Base-by-base conservation (phyloP, 2,888 invertebrate genomes). In the Papilio elwesi region DNA sequence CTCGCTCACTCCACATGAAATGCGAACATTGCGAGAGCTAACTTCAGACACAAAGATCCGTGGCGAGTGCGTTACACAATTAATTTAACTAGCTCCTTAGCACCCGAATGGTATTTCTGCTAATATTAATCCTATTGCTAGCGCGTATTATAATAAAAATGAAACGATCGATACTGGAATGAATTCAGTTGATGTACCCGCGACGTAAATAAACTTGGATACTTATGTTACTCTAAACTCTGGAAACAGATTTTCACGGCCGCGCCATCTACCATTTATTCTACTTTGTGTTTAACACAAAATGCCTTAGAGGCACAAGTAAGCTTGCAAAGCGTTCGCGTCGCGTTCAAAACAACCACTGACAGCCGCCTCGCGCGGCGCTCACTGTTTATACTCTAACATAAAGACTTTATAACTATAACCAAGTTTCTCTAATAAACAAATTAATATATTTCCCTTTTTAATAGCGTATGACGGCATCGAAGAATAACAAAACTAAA, bases 251-350 rank as follows among this genome's bases (percentile, higher is more conserved):
- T 67, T 67, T n/a, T 36, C 13, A 13, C 26, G 49, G 47, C 16
- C 49, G 49, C 64, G n/a, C 49, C 49, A 64, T 13, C 63, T 55
- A 38, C 10, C 47, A 11, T 57, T 26, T 49, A 51, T 10, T 15
- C 65, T 66, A 71, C 13, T 16, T 63, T 72, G 72, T 72, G 72
- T 72, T 72, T 68, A 68, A 72, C 72, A 72, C 72, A 68, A 68
- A 52, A 36, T 63, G 68, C 72, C 72, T 72, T 26, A 63, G 10
- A 72, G 72, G 62, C 72, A 67, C 38, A 8, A 9, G 16, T 43
- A 43, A 36, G 38, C 53, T 67, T 67, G 11, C n/a, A 36, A 53
- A 71, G 57, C 62, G 51, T 51, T 59, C 10, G 36, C 26, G 26
- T 26, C 26, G 26, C 26, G 26, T 4, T 2, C 4, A 4, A 26